Evolutionary conservation across 2,888 invertebrate species (phyloP).

Genomic region (Thereva unica): DNA sequence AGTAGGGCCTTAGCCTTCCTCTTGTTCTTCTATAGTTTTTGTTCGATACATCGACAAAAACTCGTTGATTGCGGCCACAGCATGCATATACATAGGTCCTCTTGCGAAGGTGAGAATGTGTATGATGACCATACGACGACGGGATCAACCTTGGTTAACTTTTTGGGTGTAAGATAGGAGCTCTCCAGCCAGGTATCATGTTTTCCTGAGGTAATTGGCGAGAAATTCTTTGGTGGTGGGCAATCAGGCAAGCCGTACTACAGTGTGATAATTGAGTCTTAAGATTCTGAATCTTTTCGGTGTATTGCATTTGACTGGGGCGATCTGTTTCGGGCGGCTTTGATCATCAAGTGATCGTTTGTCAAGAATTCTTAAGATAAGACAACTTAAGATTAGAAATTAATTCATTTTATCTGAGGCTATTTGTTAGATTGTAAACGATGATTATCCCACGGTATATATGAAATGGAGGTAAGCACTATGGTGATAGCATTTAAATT

Average conservation of each 20-base stretch:
- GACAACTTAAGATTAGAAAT: constrained; percentile 18
- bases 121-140: too few relatives aligned
- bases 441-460: constrained; percentile 24
- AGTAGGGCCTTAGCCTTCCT: constrained; percentile 4
- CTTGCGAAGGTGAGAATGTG: too few relatives aligned
- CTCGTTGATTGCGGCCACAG: too few relatives aligned
- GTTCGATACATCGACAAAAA: too few relatives aligned
- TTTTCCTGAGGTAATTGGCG: constrained; percentile 39
- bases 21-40: not conserved
- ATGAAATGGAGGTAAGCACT: constrained; percentile 14
- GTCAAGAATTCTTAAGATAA: constrained; percentile 27
- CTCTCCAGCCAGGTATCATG: constrained; percentile 27
- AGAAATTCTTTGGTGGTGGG: constrained; percentile 38
- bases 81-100: too few relatives aligned
- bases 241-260: constrained; percentile 13
- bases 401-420: constrained; percentile 32
- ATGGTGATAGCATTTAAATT: constrained; percentile 33
- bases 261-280: constrained; percentile 42
- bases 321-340: constrained; percentile 29
- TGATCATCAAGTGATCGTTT: constrained; percentile 33
- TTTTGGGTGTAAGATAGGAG: not conserved
- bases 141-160: too few relatives aligned
- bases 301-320: constrained; percentile 6
- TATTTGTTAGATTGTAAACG: constrained; percentile 33
- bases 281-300: constrained; percentile 31